Base-by-base conservation (phyloP, 2,888 invertebrate genomes). In the Pristionchus japonicus region DNA sequence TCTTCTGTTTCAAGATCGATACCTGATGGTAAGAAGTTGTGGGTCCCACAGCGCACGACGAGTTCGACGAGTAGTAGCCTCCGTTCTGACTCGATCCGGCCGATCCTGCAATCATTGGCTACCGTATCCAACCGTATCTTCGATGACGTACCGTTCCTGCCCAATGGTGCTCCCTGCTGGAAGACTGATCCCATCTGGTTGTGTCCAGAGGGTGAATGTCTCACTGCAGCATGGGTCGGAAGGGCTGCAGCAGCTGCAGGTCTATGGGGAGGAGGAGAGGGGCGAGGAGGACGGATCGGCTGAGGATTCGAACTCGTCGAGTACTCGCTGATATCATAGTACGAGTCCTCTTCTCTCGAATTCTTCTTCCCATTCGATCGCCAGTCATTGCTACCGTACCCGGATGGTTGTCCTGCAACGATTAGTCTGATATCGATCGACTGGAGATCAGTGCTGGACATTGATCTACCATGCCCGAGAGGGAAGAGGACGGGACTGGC, bases 61-160 rank as follows among this genome's bases (percentile, higher is more conserved):
- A 90, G 80, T 91, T 92, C 64, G 92, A 91, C 1, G 92, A 92
- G 80, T 92, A 92, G 88, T 93, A 93, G 61, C 92, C 92, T n/a
- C 93, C 93, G 84, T 91, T 90, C 31, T 92, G 91, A 27, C 92
- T 92, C 9, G 93, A 93, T 85, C 90, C 91, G 15, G 92, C 92
- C 27, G 93, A 93, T 13, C 92, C 92, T 57, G 82, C 13, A 86
- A 61, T 82, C 40, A n/a, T 61, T 61, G 27, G 40, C 61, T 31
- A 84, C 40, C 43, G 20, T 37, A 52, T 15, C 57, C 57, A 23
- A 82, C 49, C 47, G 49, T 31, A 49, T 23, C 43, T 27, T 31
- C 20, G 1, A 23, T 23, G n/a, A 67, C 67, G 3, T 85, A 88
- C 88, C 89, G 84, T 90, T 90, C 37, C 89, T 88, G 20, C 88